These are phyloP conservation scores for Phalacrocorax aristotelis DNA, from an alignment of 2,113 vertebrate species.

Conservation along the genomic window DNA sequence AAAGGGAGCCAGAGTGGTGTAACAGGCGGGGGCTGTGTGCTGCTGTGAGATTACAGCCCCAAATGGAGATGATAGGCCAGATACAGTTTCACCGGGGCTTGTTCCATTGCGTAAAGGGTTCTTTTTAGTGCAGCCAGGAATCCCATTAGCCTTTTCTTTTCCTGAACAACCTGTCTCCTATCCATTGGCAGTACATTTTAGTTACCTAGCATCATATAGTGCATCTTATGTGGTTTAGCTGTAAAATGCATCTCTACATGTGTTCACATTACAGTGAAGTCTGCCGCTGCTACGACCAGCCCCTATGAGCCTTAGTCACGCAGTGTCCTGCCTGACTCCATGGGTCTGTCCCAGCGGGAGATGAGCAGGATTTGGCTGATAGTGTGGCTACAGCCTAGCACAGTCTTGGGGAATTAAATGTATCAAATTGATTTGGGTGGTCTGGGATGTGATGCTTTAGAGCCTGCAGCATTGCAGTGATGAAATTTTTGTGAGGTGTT, in stretches of 20 bases:
- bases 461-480: background rate
- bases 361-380: background rate
- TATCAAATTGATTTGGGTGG: background rate
- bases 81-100: background rate
- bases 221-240: background rate
- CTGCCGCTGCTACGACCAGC: background rate
- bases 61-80: background rate
- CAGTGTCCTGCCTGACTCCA: background rate
- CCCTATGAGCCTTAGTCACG: background rate
- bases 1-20: background rate
- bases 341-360: background rate
- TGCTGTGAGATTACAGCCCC: background rate
- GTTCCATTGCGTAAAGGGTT: background rate
- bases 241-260: background rate
- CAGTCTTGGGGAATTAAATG: background rate
- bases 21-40: background rate
- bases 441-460: background rate
- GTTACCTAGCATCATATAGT: background rate
- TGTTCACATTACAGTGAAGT: background rate
- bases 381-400: background rate
- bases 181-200: background rate
- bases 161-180: background rate
- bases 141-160: constrained; percentile 43
- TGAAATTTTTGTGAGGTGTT: background rate
- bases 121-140: constrained; percentile 43